Evolutionary conservation across 2,113 vertebrate genomes (phyloP).

Genomic region (Gavia stellata): DNA sequence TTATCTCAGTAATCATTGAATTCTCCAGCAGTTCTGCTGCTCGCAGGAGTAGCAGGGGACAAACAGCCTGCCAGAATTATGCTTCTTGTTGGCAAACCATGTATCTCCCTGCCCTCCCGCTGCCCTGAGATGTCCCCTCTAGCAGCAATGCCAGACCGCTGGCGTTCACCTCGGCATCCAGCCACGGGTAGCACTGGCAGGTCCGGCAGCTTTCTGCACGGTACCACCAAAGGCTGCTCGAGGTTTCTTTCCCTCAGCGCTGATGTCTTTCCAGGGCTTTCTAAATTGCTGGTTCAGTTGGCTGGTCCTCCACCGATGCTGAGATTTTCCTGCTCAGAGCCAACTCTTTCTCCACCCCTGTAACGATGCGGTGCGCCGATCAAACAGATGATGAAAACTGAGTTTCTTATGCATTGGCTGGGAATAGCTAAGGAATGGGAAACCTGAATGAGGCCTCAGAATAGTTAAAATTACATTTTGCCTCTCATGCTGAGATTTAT

Average conservation of each 20-base stretch:
- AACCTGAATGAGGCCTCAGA: neutral
- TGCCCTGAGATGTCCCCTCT: neutral
- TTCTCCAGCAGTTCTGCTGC: neutral
- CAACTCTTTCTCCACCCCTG: neutral
- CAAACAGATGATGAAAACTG: neutral
- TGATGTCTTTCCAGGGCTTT: neutral
- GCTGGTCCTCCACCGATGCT: neutral
- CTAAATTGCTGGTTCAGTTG: neutral
- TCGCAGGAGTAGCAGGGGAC: neutral
- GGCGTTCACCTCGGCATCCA: neutral
- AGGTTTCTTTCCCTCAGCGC: neutral
- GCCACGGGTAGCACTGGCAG: rapidly evolving
- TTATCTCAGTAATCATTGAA: neutral
- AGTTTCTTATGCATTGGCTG: neutral
- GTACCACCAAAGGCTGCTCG: neutral
- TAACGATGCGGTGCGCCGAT: neutral
- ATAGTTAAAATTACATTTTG: neutral
- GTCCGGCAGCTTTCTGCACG: neutral
- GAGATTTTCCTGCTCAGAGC: neutral
- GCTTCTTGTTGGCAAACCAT: neutral
- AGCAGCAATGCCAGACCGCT: neutral
- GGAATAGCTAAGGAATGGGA: neutral
- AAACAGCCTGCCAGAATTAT: neutral
- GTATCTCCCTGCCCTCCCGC: neutral
- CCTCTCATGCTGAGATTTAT: neutral